These are phyloP conservation scores for Chaenodraco wilsoni DNA, from an alignment of 2,797 vertebrate genomes.

Conservation along the genomic window DNA sequence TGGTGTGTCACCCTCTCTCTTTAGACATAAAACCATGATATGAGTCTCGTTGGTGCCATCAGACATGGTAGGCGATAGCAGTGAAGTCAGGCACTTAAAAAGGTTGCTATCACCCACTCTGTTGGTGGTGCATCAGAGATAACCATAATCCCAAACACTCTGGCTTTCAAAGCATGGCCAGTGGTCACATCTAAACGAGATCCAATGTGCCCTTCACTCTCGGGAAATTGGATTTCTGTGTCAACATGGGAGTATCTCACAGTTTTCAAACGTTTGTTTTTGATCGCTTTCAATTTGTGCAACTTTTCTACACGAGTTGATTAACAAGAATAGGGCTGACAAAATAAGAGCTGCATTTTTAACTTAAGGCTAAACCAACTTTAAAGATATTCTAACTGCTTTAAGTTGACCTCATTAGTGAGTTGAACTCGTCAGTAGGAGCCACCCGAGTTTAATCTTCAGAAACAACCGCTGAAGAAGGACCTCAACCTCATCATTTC, in stretches of 20 bases:
- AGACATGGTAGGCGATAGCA: conserved; percentile 49
- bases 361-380: conserved; percentile 24
- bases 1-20: conserved; percentile 13
- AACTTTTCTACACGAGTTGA: conserved; percentile 22
- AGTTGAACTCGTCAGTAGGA: conserved; percentile 36
- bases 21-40: conserved; percentile 35
- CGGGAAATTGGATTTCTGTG: conserved; percentile 54
- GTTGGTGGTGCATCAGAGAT: conserved; percentile 64
- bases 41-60: conserved; percentile 43
- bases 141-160: conserved; percentile 61
- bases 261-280: conserved; percentile 23
- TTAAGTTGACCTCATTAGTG: conserved; percentile 26
- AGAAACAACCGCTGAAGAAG: conserved; percentile 22
- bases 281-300: conserved; percentile 29
- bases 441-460: conserved; percentile 40
- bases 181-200: conserved; percentile 64
- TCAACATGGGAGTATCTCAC: conserved; percentile 46
- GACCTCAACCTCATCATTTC: conserved; percentile 12
- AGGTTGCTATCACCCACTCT: conserved; percentile 53
- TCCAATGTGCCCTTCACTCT: conserved; percentile 66
- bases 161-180: conserved; percentile 52
- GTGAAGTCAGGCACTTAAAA: conserved; percentile 49
- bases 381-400: conserved; percentile 24
- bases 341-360: conserved; percentile 26
- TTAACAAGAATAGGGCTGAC: conserved; percentile 23